Evolutionary conservation across 1,140 invertebrate genomes (phyloP), one percentile per base, ranked within the genome.

Genomic region (Hesperophylax magnus): DNA sequence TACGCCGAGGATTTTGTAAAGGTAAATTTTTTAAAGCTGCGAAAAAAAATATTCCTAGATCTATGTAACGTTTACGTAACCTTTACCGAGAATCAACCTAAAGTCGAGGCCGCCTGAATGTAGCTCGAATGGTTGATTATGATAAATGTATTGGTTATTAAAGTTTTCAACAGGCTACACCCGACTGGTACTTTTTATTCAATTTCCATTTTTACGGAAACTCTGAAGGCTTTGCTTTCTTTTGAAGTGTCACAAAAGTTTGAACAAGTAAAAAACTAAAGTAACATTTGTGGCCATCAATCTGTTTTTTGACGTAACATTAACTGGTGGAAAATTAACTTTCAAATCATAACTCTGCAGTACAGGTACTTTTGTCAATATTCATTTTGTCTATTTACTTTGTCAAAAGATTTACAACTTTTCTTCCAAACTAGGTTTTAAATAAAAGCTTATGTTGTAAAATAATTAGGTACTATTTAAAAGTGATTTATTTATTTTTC

Each of bases 251-350:
- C 61, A 24, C 61, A 31, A 65, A 27, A 31, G 24, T 24, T 22
- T 17, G 20, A 24, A 65, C 61, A 65, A 31, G 15, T 11, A 27
- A 27, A 17, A 65, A 14, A 22, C 24, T 3, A 65, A 65, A 65
- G 20, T 65, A 22, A 65, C 61, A 65, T 65, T 65, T 65, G 4
- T 65, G 61, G 24, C 15, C 24, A 65, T 65, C 61, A 65, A 65
- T 65, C 61, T 65, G 15, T 65, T 24, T 27, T 65, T 58, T 58
- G 54, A 58, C 56, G n/a, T 18, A 20, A 58, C 22, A 58, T 58
- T 58, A 58, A 58, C 56, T 5, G n/a, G n/a, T 22, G 9, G 22
- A 47, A 18, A 58, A 58, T 58, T 58, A 20, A 18, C n/a, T 58
- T 11, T 22, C 17, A 56, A 58, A 18, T 58, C 1, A 14, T 14